Base-by-base conservation (phyloP, 2,888 invertebrate genomes). In the Beris chalybata region DNA sequence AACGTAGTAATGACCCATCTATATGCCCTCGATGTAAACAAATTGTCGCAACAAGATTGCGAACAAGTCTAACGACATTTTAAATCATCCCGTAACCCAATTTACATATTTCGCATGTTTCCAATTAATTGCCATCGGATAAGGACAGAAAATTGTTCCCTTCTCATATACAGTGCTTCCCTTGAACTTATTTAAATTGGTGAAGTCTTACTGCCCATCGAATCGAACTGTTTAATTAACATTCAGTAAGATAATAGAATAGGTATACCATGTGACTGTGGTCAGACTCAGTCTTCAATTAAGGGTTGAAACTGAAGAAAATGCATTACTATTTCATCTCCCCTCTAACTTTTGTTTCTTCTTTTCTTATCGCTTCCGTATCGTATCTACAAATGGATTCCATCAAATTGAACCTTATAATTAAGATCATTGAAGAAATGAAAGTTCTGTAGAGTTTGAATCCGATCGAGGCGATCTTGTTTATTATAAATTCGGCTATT, bases 41-140 rank as follows among this genome's bases (percentile, higher is more conserved):
- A 61, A 61, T 61, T 61, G 64, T 54, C 55, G 52, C 38, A 65
- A 67, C 67, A 67, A 56, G 64, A 45, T 47, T 65, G 67, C 52
- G 64, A 67, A 67, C 67, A 67, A 55, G 31, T 38, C 47, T 30
- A 45, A 47, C 53, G 55, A 54, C 45, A 65, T 59, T 44, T 53
- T 29, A 61, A 58, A 63, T 50, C 48, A 57, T 64, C 54, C 56
- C 31, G 38, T 5, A 48, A 43, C 43, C 43, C 57, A 63, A 68
- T 68, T 68, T 68, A 68, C 68, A 68, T 68, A 68, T 61, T 38
- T 55, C 59, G 54, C 68, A 68, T 68, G 68, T 55, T 29, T 50
- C 45, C 68, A 59, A 68, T 68, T 68, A 68, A 68, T 57, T 65
- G 56, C 48, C 13, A 44, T 56, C 22, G 11, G 52, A 65, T 59